Conservation (phyloP, 2,888 invertebrate genomes). For the Cataglyphis rosenhaueri region DNA sequence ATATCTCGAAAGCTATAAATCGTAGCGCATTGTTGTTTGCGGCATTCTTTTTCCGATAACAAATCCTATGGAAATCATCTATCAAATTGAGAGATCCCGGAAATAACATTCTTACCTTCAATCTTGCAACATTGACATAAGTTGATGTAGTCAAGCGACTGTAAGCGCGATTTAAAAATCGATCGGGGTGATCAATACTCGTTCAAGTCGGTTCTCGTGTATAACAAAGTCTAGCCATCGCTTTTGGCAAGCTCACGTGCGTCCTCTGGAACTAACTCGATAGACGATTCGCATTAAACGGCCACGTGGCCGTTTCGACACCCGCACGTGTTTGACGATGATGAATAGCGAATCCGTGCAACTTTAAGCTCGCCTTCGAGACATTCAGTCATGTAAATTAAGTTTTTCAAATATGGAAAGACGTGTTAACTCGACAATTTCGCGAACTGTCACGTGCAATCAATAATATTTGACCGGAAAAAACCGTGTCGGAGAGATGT, state of each 20-base stretch:
- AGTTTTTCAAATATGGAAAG: slow-evolving; percentile 20
- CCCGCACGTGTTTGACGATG: slow-evolving; percentile 65
- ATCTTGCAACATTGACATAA: background rate
- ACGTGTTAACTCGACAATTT: slow-evolving; percentile 20
- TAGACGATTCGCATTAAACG: slow-evolving; percentile 25
- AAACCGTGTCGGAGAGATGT: background rate
- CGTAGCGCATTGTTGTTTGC: too few species aligned
- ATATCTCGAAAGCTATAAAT: too few species aligned
- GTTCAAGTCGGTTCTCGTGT: background rate
- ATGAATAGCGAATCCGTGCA: slow-evolving; percentile 19
- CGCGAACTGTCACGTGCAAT: background rate
- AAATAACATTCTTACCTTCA: background rate
- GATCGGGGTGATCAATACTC: slow-evolving; percentile 28
- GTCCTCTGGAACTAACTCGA: slow-evolving; percentile 43
- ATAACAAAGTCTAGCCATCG: slow-evolving; percentile 53
- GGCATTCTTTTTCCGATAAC: too few species aligned
- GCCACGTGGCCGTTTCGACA: slow-evolving; percentile 65
- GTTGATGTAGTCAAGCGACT: background rate
- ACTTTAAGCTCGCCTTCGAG: slow-evolving; percentile 30
- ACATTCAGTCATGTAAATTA: slow-evolving; percentile 34
- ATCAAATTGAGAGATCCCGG: too few species aligned
- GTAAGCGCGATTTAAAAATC: slow-evolving; percentile 12
- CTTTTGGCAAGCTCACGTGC: slow-evolving; percentile 66
- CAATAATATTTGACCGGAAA: slow-evolving; percentile 3
- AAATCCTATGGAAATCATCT: too few species aligned